Evolutionary conservation across 2,888 invertebrate genomes (phyloP).

Genomic region (Portevinia maculata): DNA sequence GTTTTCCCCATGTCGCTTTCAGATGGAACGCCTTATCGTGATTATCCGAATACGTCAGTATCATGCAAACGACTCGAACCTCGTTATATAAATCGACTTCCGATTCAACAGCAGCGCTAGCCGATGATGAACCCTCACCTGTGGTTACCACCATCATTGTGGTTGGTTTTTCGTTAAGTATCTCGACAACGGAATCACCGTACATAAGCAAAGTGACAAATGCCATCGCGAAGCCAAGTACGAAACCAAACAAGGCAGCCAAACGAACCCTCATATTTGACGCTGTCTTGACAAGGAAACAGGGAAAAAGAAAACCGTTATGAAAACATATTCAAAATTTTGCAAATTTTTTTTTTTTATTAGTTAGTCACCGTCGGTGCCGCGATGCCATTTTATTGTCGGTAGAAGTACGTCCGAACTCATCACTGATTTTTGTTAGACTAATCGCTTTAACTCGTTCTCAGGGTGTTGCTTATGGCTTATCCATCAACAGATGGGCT

Average conservation of each 20-base stretch:
- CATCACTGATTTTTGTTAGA: constrained; percentile 68
- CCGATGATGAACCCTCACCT: constrained; percentile 50
- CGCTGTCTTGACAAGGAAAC: constrained; percentile 54
- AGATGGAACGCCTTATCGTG: constrained; percentile 95
- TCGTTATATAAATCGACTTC: constrained; percentile 85
- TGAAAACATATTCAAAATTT: constrained; percentile 12
- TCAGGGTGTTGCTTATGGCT: constrained; percentile 1
- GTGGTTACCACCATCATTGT: constrained; percentile 53
- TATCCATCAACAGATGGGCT: constrained; percentile 31
- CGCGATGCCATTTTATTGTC: constrained; percentile 51
- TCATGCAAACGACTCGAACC: constrained; percentile 95
- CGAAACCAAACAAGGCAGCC: constrained; percentile 77
- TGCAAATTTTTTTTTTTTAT: constrained; percentile 2
- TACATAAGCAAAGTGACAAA: constrained; percentile 76
- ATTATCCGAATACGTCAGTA: constrained; percentile 95
- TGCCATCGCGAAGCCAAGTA: constrained; percentile 77
- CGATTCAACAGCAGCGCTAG: constrained; percentile 9
- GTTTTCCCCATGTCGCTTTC: constrained; percentile 95
- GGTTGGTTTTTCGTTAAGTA: constrained; percentile 60
- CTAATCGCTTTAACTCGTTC: constrained; percentile 47
- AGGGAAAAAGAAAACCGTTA: constrained; percentile 23
- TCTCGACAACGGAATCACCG: constrained; percentile 57
- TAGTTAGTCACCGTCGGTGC: constrained; percentile 63
- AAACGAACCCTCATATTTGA: constrained; percentile 74
- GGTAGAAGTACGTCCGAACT: constrained; percentile 64